Conservation (phyloP, 2,888 invertebrate species). For the Scaptomyza flava region DNA sequence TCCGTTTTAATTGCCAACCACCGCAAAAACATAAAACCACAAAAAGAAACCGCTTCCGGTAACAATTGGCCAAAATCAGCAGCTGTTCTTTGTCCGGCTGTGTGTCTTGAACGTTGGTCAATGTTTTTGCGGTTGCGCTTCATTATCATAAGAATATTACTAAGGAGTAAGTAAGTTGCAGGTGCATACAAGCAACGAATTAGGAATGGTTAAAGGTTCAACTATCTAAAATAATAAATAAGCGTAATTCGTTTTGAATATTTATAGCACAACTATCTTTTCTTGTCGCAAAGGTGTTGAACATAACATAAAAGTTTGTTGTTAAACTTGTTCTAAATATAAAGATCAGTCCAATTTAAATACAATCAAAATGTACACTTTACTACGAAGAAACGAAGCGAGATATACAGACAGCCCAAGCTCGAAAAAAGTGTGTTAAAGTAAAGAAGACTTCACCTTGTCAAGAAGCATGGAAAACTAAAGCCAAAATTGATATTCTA, state of each 20-base stretch:
- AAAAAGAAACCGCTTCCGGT: slow-evolving; percentile 62
- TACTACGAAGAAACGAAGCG: background rate
- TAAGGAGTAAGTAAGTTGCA: background rate
- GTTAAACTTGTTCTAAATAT: background rate
- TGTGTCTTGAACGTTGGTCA: slow-evolving; percentile 46
- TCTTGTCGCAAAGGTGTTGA: background rate
- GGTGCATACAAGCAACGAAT: background rate
- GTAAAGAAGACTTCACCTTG: too few species aligned
- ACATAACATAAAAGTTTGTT: background rate
- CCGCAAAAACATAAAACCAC: slow-evolving; percentile 24
- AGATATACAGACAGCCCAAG: too few species aligned
- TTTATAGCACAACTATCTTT: background rate
- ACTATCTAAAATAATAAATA: background rate
- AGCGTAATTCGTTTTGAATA: too few species aligned
- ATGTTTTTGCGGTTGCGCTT: slow-evolving; percentile 4
- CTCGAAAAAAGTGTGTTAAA: too few species aligned
- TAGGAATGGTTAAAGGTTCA: background rate
- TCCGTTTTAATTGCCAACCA: slow-evolving; percentile 52
- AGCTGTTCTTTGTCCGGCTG: slow-evolving; percentile 20
- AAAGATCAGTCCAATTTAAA: background rate
- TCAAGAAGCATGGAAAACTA: too few species aligned
- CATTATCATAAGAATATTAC: background rate
- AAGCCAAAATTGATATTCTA: too few species aligned
- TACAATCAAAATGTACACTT: background rate
- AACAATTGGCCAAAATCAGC: slow-evolving; percentile 10